Evolutionary conservation across 2,888 invertebrate species (phyloP).

Genomic region (Ceramica pisi): DNA sequence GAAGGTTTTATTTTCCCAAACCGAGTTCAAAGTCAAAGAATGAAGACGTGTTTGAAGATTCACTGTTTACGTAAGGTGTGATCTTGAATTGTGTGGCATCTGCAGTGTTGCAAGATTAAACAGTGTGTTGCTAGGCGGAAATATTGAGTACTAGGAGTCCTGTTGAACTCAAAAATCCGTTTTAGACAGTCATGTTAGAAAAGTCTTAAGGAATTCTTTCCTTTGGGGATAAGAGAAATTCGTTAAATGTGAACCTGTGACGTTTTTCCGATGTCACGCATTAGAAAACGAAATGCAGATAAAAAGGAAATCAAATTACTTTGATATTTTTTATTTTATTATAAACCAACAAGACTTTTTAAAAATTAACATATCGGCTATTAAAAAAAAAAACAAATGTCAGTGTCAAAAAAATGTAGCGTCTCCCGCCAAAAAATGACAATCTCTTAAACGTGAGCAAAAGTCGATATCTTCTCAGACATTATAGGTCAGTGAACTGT

Average conservation of each 20-base stretch:
- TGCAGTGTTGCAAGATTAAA: not conserved
- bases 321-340: too few species aligned
- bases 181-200: too few species aligned
- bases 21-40: slow-evolving; percentile 28
- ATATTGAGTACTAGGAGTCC: not conserved
- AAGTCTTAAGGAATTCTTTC: too few species aligned
- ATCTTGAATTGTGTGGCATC: not conserved
- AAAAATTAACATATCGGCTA: not conserved
- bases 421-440: slow-evolving; percentile 21
- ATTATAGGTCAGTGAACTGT: slow-evolving; percentile 33
- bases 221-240: too few species aligned
- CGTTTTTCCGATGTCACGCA: too few species aligned
- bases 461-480: not conserved
- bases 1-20: not conserved
- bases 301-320: too few species aligned
- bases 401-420: slow-evolving; percentile 14
- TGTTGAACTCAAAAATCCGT: too few species aligned
- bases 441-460: not conserved
- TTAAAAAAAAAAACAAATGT: not conserved
- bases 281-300: too few species aligned
- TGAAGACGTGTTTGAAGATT: not conserved
- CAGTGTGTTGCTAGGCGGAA: not conserved
- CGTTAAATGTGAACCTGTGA: too few species aligned
- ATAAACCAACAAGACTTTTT: not conserved
- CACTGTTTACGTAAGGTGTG: slow-evolving; percentile 24